A percentile compares a stretch with the other conserved stretches of the same genome.
Conservation (phyloP, 2,113 vertebrate genomes). For the Condylura cristata region DNA sequence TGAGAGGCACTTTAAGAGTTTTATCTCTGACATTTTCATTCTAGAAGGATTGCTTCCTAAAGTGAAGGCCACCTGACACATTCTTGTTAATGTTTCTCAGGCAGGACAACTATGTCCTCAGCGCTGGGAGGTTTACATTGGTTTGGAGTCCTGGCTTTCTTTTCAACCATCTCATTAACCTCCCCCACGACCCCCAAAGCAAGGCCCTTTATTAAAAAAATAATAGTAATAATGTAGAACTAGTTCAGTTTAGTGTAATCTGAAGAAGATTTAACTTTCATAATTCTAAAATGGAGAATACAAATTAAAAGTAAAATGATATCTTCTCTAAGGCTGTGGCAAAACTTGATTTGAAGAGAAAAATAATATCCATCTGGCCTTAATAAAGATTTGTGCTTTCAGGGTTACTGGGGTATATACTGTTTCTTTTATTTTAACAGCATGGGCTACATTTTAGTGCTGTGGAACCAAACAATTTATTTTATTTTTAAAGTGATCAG, state of each 20-base stretch:
- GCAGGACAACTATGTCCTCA: neutral
- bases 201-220: conserved; percentile 14
- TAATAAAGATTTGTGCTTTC: conserved; percentile 74
- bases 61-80: neutral
- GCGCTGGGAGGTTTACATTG: neutral
- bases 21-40: conserved; percentile 31
- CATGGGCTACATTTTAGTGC: conserved; percentile 63
- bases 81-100: neutral
- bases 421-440: conserved; percentile 72
- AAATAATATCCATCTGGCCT: conserved; percentile 75
- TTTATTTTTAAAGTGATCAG: conserved; percentile 67
- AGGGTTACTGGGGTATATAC: conserved; percentile 30
- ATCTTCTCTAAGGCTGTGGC: conserved; percentile 15
- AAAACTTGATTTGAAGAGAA: conserved; percentile 68
- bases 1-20: neutral
- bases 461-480: conserved; percentile 68
- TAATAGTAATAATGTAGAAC: conserved; percentile 24
- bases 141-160: neutral
- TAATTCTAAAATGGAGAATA: conserved; percentile 54
- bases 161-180: neutral
- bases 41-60: neutral
- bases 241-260: conserved; percentile 50
- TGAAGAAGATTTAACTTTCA: conserved; percentile 54
- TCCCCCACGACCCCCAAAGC: neutral
- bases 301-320: conserved; percentile 70